Evolutionary conservation across 1,140 invertebrate genomes (phyloP), one percentile per base, ranked within the genome.

Genomic region (Apis dorsata): DNA sequence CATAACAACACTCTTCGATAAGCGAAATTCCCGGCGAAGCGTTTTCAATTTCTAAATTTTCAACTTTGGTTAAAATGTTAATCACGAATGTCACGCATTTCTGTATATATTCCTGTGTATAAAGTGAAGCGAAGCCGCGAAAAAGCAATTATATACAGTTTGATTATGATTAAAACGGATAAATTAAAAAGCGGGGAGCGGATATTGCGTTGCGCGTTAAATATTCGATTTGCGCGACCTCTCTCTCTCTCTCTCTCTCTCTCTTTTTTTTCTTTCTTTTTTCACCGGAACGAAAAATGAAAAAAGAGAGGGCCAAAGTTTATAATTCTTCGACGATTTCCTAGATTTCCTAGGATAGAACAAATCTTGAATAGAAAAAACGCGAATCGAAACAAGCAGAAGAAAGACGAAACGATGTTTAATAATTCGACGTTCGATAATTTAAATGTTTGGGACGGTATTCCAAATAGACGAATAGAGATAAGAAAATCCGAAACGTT

Each of bases 401-500:
- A 34, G 34, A 4, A 34, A 34, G 34, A 34, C 3, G 34, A 2
- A 34, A 2, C 34, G 34, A 44, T 44, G 0, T 44, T 44, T 44
- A 7, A 44, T 44, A 44, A 44, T 7, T 51, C 3, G 12, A 53
- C 34, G 34, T 44, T 44, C 34, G 34, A 44, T 44, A 7, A 44
- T 34, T 3, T 1, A 34, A 34, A 34, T 3, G 34, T 34, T 34
- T 2, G 34, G 34, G 4, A 4, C 34, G 34, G 2, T 34, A 4
- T 44, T 44, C 5, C n/a, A n/a, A 5, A 7, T 34, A 34, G 5
- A 44, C 34, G 34, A 53, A 44, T 44, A 44, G 34, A 44, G 34
- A 44, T 44, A 44, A 44, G 34, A 44, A 44, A 44, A 44, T 44
- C 62, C 68, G 63, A 88, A 85, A 79, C 79, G 77, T 88, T 85